These are phyloP conservation scores for Seriola dumerili DNA, from an alignment of 2,113 vertebrate genomes.

Conservation along the genomic window DNA sequence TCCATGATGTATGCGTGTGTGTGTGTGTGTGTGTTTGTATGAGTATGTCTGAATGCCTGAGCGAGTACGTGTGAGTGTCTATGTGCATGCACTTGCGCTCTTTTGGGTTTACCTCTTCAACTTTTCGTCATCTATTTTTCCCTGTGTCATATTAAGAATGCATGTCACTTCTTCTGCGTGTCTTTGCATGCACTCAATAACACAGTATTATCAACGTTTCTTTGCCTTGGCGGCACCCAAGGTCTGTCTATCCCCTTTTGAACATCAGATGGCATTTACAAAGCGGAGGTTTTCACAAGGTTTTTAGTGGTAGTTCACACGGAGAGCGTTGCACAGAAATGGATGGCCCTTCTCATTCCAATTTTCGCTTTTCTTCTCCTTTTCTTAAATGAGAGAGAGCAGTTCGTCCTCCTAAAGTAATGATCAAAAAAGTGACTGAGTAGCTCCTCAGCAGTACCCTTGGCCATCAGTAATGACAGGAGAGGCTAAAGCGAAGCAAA, in stretches of 20 bases:
- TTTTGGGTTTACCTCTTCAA: slow-evolving; percentile 7
- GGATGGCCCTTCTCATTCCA: background rate
- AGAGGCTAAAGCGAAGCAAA: slow-evolving; percentile 41
- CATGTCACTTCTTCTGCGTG: slow-evolving; percentile 9
- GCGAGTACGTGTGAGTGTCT: background rate
- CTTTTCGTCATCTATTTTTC: slow-evolving; percentile 4
- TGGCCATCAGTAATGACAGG: slow-evolving; percentile 25
- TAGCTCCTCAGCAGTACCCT: slow-evolving; percentile 10
- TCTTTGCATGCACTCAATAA: slow-evolving; percentile 46
- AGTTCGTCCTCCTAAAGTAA: background rate
- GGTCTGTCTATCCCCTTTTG: slow-evolving; percentile 25
- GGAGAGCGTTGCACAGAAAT: background rate
- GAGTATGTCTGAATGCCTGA: background rate
- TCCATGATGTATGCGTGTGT: slow-evolving; percentile 29
- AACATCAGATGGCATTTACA: slow-evolving; percentile 28
- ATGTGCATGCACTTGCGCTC: background rate
- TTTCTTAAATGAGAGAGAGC: slow-evolving; percentile 13
- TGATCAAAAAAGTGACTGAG: background rate
- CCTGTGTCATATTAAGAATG: slow-evolving; percentile 23
- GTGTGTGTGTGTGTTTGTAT: background rate
- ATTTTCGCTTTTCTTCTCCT: slow-evolving; percentile 22
- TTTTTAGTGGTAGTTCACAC: slow-evolving; percentile 13
- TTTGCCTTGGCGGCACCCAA: slow-evolving; percentile 24
- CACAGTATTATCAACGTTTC: slow-evolving; percentile 41
- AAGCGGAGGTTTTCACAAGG: slow-evolving; percentile 4